Evolutionary conservation across 92 coral and sea anemone genomes (phyloP).

Genomic region (Zoanthus sansibaricus): DNA sequence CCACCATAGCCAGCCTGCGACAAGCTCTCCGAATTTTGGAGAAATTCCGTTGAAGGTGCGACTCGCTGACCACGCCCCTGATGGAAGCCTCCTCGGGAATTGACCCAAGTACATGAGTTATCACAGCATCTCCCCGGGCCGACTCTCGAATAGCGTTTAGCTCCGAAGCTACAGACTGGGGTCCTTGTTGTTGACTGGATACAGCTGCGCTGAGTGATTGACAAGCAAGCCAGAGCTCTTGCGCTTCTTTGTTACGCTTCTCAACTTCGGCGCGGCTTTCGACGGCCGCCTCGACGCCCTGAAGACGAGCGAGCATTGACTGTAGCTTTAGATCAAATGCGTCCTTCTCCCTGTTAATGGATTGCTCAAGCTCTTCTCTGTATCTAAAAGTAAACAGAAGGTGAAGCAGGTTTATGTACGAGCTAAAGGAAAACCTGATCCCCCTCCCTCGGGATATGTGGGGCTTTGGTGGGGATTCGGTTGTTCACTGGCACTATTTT

Average conservation of each 20-base stretch:
- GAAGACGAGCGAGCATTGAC: slow-evolving; percentile 79
- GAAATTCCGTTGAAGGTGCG: slow-evolving; percentile 82
- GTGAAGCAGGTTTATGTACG: too few relatives aligned
- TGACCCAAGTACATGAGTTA: slow-evolving; percentile 74
- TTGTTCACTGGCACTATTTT: too few relatives aligned
- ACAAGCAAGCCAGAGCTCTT: slow-evolving; percentile 93
- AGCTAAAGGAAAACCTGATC: too few relatives aligned
- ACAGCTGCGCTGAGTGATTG: slow-evolving; percentile 90
- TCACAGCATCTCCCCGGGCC: slow-evolving; percentile 75
- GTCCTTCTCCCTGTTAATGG: slow-evolving; percentile 67
- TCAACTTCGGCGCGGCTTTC: slow-evolving; percentile 87
- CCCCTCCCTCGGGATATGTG: too few relatives aligned
- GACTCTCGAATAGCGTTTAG: slow-evolving; percentile 77
- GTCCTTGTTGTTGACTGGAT: slow-evolving; percentile 59
- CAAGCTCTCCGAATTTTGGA: slow-evolving; percentile 82
- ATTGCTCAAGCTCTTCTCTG: slow-evolving; percentile 62
- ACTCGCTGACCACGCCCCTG: slow-evolving; percentile 86
- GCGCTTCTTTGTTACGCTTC: slow-evolving; percentile 80
- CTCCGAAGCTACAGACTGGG: slow-evolving; percentile 72
- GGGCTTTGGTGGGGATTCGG: too few relatives aligned
- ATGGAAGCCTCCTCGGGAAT: slow-evolving; percentile 79
- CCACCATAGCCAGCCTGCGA: slow-evolving; percentile 92
- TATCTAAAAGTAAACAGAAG: slow-evolving; percentile 41
- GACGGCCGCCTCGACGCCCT: slow-evolving; percentile 83
- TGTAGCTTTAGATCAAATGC: slow-evolving; percentile 76